These are phyloP conservation scores for Yoshiicerus persimilis DNA, from an alignment of 1,140 invertebrate genomes.

Conservation along the genomic window DNA sequence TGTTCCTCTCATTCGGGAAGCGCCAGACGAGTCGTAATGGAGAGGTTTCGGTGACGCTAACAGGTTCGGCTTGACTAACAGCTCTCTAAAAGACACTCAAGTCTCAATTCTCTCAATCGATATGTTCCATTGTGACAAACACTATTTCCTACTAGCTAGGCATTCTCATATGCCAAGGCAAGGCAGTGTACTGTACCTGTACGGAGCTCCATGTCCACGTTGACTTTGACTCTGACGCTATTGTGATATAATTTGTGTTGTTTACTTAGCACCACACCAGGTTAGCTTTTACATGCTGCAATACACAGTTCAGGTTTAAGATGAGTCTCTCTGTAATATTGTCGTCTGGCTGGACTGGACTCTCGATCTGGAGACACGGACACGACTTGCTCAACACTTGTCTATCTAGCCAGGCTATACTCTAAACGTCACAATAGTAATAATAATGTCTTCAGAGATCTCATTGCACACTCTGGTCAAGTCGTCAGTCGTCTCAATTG, in stretches of 20 bases:
- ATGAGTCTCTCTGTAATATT: neutral
- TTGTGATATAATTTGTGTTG: neutral
- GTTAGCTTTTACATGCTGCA: neutral
- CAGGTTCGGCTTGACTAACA: slow-evolving; percentile 1
- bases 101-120: neutral
- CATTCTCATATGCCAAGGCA: too few species aligned
- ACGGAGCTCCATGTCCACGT: neutral
- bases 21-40: slow-evolving; percentile 43
- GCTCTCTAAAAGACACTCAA: slow-evolving; percentile 1
- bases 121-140: neutral
- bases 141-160: too few species aligned
- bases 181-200: too few species aligned
- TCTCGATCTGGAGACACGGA: neutral
- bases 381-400: neutral
- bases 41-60: slow-evolving; percentile 31
- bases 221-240: neutral
- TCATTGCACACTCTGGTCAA: neutral
- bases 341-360: neutral
- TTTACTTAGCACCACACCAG: neutral
- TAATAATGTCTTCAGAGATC: neutral
- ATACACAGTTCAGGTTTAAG: neutral
- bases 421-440: too few species aligned
- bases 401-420: too few species aligned
- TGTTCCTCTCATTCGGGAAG: slow-evolving; percentile 24
- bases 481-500: neutral